phyloP scores from a whole-genome alignment of 2,113 vertebrate species.

The Lycaon pictus region DNA sequence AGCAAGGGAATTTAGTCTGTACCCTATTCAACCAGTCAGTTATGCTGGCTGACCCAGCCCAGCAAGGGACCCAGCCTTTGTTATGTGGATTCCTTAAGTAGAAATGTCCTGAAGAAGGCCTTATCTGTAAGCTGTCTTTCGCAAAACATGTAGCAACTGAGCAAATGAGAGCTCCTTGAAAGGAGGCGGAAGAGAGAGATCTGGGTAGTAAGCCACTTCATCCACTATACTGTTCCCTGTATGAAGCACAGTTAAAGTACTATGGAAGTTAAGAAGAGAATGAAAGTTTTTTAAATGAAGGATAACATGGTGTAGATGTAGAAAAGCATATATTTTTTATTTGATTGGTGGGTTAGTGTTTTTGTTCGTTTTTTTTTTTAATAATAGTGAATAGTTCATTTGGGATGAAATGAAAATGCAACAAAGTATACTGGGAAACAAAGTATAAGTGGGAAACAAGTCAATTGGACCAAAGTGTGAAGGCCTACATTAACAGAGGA shows the following conservation, averaged over 20 bases:
- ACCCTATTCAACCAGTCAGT: background rate
- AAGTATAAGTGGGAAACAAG: background rate
- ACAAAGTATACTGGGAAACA: background rate
- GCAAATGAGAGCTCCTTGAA: background rate
- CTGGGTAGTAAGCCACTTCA: background rate
- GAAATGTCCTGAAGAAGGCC: background rate
- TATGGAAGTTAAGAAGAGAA: background rate
- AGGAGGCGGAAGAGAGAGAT: background rate
- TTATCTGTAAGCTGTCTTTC: background rate
- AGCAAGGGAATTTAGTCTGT: background rate
- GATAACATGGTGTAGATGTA: background rate
- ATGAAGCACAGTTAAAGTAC: background rate
- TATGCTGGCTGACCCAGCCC: background rate
- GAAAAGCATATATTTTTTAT: background rate
- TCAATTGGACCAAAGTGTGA: background rate
- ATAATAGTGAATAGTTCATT: background rate
- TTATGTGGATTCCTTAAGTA: rapidly evolving
- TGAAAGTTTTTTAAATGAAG: background rate
- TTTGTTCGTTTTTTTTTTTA: background rate
- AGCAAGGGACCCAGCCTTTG: background rate
- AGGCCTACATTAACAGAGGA: background rate
- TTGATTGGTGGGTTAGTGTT: background rate
- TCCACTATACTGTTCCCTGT: background rate
- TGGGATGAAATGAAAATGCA: background rate
- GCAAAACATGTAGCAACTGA: background rate